Evolutionary conservation across 2,888 invertebrate species (phyloP), one percentile per base, ranked within the genome.

Genomic region (Rhimphoctona megacephalus): DNA sequence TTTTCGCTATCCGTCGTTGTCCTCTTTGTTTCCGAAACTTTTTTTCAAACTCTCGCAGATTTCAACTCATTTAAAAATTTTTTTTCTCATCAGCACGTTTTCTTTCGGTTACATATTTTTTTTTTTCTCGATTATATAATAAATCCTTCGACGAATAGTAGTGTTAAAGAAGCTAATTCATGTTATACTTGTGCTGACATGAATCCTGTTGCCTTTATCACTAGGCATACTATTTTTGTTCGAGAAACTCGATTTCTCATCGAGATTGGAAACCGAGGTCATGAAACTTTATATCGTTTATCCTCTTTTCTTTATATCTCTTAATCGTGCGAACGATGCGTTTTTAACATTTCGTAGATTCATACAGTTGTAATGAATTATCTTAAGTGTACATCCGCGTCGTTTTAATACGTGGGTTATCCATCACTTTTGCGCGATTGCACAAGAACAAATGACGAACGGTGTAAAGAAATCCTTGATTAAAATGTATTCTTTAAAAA

Each of bases 251-350:
- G 43, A 70, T 84, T 80, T 54, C 49, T 46, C 69, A 9, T 67
- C 36, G 33, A 69, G 49, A 76, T 52, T 11, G 49, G 52, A 54
- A 72, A 52, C 33, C 66, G 46, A n/a, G 19, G 22, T n/a, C 39
- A 22, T 80, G 80, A 83, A 86, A 86, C 80, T 57, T 39, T 25
- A 86, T 83, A 86, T n/a, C n/a, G 39, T 30, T 77, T 49, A 80
- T 86, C 83, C 86, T 19, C n/a, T 25, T 54, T 70, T 43, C 25
- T 82, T 54, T 22, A 0, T 33, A 74, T 79, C 78, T 30, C 9
- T 70, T 52, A 46, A 69, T 72, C 72, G 30, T 66, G 43, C 49
- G 17, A 57, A 39, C 61, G 19, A 43, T 64, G 33, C 17, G 4
- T 66, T 64, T 66, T 66, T 17, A 46, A 39, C 4, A 36, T 52